phyloP scores from a whole-genome alignment of 2,113 vertebrate species.

The Uropsilus gracilis region DNA sequence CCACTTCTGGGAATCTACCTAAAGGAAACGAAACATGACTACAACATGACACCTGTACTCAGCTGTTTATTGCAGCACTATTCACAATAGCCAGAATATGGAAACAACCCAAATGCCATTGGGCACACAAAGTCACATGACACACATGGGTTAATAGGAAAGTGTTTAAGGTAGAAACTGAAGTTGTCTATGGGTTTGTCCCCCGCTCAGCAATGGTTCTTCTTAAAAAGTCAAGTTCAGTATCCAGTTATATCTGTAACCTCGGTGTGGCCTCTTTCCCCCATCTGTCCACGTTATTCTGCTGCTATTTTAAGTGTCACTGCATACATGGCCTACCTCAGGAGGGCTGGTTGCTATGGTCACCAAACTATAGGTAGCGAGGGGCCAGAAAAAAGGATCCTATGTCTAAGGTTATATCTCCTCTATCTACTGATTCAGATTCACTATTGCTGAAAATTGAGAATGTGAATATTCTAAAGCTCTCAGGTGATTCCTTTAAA shows the following conservation, averaged over 20 bases:
- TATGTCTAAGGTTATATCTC: neutral
- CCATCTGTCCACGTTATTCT: neutral
- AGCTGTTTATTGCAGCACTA: too few relatives aligned
- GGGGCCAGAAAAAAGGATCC: too few relatives aligned
- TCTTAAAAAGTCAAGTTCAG: neutral
- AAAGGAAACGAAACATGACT: too few relatives aligned
- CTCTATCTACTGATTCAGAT: neutral
- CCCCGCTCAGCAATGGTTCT: neutral
- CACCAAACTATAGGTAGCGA: neutral
- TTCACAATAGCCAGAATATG: too few relatives aligned
- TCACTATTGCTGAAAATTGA: neutral
- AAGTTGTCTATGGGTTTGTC: too few relatives aligned
- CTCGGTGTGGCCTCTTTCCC: neutral
- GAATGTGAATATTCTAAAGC: neutral
- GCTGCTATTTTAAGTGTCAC: neutral
- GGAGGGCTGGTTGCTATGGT: neutral
- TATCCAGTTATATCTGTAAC: neutral
- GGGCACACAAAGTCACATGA: neutral
- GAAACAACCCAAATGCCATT: too few relatives aligned
- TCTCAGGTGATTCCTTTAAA: neutral
- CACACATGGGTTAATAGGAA: neutral
- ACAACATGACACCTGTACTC: too few relatives aligned
- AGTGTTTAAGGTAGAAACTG: neutral
- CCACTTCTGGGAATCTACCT: too few relatives aligned
- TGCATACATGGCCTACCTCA: neutral